Evolutionary conservation across 1,140 invertebrate genomes (phyloP).

Genomic region (Frieseomelitta varia): DNA sequence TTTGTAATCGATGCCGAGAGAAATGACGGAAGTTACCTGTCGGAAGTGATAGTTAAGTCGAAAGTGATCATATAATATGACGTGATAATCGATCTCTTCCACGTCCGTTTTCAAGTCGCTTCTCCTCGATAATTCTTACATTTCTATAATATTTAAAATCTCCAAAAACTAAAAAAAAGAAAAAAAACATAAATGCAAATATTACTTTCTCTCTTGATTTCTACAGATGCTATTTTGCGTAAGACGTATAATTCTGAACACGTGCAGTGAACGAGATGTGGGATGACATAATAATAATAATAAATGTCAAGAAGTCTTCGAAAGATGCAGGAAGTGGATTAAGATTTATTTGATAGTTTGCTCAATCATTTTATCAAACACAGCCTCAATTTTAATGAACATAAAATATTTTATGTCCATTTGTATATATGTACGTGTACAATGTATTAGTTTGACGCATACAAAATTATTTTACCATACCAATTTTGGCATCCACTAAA

Average conservation of each 20-base stretch:
- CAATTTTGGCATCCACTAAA: too few species aligned
- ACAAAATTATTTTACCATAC: too few species aligned
- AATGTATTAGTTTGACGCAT: too few species aligned
- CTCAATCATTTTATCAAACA: neutral
- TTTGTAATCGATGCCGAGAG: neutral
- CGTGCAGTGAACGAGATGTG: too few species aligned
- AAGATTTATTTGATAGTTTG: neutral
- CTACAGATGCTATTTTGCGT: neutral
- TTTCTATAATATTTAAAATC: neutral
- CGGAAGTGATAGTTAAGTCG: slow-evolving; percentile 20
- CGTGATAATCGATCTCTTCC: slow-evolving; percentile 12
- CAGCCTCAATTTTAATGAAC: neutral
- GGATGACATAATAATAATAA: neutral
- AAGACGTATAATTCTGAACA: neutral
- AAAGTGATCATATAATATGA: slow-evolving; percentile 32
- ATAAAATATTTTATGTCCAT: neutral
- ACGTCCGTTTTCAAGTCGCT: neutral
- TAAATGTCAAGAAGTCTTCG: neutral
- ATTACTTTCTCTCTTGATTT: slow-evolving; percentile 22
- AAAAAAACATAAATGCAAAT: slow-evolving; percentile 4
- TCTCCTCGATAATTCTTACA: neutral
- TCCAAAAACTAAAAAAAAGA: neutral
- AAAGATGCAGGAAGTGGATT: neutral
- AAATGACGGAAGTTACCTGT: slow-evolving; percentile 9
- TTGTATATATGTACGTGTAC: neutral